Conservation (phyloP, 2,113 vertebrate species). For the Boleophthalmus pectinirostris region DNA sequence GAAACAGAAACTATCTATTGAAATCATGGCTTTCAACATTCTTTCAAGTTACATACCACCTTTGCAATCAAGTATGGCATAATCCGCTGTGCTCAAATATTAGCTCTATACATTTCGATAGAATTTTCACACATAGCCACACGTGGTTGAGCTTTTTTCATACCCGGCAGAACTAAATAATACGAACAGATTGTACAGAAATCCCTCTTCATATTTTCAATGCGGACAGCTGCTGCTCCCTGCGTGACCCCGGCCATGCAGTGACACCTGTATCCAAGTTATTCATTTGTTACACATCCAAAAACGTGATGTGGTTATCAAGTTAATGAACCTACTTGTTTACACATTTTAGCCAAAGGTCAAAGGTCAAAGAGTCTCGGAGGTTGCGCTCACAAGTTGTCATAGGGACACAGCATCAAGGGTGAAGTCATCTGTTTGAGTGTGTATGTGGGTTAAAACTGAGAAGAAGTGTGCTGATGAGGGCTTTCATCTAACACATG, state of each 20-base stretch:
- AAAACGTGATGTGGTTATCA: background rate
- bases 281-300: background rate
- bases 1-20: background rate
- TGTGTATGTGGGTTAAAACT: slow-evolving; percentile 21
- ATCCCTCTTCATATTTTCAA: slow-evolving; percentile 25
- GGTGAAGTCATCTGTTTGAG: slow-evolving; percentile 23
- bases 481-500: slow-evolving; percentile 23
- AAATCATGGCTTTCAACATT: background rate
- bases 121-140: background rate
- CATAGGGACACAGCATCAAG: background rate
- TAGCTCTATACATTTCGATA: background rate
- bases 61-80: background rate
- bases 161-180: slow-evolving; percentile 24
- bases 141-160: slow-evolving; percentile 2
- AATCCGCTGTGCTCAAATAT: background rate
- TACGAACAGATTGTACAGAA: slow-evolving; percentile 40
- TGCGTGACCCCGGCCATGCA: slow-evolving; percentile 10
- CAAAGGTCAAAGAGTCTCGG: slow-evolving; percentile 17
- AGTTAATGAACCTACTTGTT: background rate
- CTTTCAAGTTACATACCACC: background rate
- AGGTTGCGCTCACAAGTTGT: background rate
- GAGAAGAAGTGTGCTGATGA: background rate
- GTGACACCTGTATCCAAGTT: slow-evolving; percentile 3
- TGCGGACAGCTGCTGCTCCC: slow-evolving; percentile 32
- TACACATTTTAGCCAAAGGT: background rate